Percentiles rank a stretch among this genome's conserved stretches.
Evolutionary conservation across 1,140 invertebrate genomes (phyloP).

Genomic region (Zophobas morio): DNA sequence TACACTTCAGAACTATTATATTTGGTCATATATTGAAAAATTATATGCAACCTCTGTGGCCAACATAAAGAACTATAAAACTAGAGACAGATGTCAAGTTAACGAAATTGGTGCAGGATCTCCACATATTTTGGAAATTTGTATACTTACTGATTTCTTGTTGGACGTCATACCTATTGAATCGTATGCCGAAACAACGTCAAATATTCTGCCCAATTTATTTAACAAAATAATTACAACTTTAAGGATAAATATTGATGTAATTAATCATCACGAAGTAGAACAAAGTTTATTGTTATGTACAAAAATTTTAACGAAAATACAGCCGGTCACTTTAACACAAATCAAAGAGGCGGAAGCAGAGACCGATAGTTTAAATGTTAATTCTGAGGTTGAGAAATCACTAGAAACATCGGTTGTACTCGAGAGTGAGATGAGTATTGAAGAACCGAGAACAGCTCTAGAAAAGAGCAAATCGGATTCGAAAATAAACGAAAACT

Average conservation of each 20-base stretch:
- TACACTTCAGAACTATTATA: conserved; percentile 87
- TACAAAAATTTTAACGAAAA: conserved; percentile 83
- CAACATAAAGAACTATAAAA: conserved; percentile 60
- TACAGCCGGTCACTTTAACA: conserved; percentile 74
- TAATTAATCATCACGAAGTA: conserved; percentile 76
- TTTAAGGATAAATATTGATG: conserved; percentile 73
- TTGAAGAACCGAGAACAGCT: conserved; percentile 49
- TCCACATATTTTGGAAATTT: conserved; percentile 77
- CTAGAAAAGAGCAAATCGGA: conserved; percentile 79
- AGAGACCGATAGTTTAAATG: background rate
- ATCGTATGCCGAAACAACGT: conserved; percentile 85
- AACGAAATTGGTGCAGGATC: conserved; percentile 74
- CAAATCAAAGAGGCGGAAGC: conserved; percentile 41
- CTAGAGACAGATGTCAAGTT: conserved; percentile 66
- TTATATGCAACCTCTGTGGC: conserved; percentile 76
- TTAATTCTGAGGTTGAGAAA: conserved; percentile 12
- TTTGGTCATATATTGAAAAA: conserved; percentile 88
- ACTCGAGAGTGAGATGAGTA: conserved; percentile 23
- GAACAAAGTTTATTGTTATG: conserved; percentile 78
- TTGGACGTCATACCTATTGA: conserved; percentile 86
- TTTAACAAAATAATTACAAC: conserved; percentile 78
- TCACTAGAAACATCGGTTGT: conserved; percentile 22
- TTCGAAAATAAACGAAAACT: conserved; percentile 75
- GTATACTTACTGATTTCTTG: conserved; percentile 83
- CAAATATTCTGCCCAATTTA: conserved; percentile 83